Percentiles rank a stretch among this genome's conserved stretches.
These are phyloP conservation scores for Willisornis vidua DNA, from an alignment of 2,113 vertebrate species.

Conservation along the genomic window DNA sequence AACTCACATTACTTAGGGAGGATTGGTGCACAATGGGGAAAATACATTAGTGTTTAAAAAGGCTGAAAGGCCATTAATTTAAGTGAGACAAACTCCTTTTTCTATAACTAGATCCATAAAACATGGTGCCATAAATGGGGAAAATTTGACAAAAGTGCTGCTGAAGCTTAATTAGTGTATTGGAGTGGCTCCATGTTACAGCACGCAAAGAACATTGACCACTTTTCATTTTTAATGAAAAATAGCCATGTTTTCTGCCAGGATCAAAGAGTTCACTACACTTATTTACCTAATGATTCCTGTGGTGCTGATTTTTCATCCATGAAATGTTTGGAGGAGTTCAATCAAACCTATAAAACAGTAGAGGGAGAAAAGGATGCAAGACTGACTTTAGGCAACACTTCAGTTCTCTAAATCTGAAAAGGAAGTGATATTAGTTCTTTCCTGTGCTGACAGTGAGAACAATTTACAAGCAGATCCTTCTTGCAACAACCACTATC, in stretches of 20 bases:
- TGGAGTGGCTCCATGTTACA: not conserved
- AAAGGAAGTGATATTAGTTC: not conserved
- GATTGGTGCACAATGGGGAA: not conserved
- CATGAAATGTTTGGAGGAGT: not conserved
- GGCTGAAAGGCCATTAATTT: not conserved
- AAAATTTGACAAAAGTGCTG: not conserved
- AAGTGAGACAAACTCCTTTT: not conserved
- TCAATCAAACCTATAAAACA: not conserved
- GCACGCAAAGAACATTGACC: not conserved
- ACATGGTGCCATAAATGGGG: not conserved
- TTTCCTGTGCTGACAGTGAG: not conserved
- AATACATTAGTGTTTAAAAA: not conserved
- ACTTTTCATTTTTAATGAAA: conserved; percentile 11
- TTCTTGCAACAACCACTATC: not conserved
- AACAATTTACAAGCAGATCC: not conserved
- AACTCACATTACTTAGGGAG: not conserved
- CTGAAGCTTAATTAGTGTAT: conserved; percentile 11
- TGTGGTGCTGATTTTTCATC: not conserved
- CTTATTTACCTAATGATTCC: conserved; percentile 6
- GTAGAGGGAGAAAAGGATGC: not conserved
- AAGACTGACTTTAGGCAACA: not conserved
- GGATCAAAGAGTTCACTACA: not conserved
- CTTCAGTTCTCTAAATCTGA: not conserved
- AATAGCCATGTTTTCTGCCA: not conserved
- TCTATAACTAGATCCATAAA: not conserved